These are phyloP conservation scores for Nycteola revayana DNA, from an alignment of 2,888 invertebrate species.

Conservation along the genomic window DNA sequence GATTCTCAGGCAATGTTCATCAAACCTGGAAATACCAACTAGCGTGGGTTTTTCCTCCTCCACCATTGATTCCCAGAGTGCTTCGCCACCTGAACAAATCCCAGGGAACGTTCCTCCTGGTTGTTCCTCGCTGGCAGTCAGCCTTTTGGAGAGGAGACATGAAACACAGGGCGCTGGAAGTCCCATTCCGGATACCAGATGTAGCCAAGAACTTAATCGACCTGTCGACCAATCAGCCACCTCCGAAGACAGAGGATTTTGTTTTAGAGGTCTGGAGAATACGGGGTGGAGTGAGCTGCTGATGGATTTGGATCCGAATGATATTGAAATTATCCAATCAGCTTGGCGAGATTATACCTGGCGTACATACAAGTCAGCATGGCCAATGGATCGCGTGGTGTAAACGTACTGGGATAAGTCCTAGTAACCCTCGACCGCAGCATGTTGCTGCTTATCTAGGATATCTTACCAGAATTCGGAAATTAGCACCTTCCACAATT, in stretches of 20 bases:
- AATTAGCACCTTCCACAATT: conserved; percentile 15
- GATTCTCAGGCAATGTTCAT: not conserved
- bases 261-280: conserved; percentile 4
- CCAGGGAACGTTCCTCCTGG: conserved; percentile 14
- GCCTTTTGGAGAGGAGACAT: conserved; percentile 24
- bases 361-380: conserved; percentile 14
- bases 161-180: conserved; percentile 10
- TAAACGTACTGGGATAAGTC: conserved; percentile 8
- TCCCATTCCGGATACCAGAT: conserved; percentile 15
- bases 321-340: conserved; percentile 5
- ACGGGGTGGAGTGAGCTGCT: conserved; percentile 7
- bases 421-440: conserved; percentile 15
- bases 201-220: conserved; percentile 14
- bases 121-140: conserved; percentile 18
- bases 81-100: conserved; percentile 22
- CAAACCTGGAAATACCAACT: conserved; percentile 1
- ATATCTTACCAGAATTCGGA: conserved; percentile 4
- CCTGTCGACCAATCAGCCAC: conserved; percentile 13
- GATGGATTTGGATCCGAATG: not conserved
- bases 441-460: conserved; percentile 14
- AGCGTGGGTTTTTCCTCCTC: conserved; percentile 29
- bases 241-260: not conserved
- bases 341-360: conserved; percentile 22
- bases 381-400: conserved; percentile 23
- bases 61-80: conserved; percentile 22